Evolutionary conservation across 2,113 vertebrate genomes (phyloP).

Genomic region (Anhinga anhinga): DNA sequence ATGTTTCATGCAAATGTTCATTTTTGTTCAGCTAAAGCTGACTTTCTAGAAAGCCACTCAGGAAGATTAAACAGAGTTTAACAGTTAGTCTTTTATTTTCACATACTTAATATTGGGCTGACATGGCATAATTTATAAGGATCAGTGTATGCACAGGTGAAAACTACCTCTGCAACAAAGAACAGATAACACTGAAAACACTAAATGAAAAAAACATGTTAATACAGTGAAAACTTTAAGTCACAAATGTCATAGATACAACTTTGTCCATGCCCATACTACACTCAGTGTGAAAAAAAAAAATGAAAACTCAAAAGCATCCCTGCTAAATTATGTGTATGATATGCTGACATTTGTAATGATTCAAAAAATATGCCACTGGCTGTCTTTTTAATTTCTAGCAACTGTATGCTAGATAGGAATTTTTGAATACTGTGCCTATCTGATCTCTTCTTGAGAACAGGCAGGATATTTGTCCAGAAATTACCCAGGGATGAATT

Average conservation of each 20-base stretch:
- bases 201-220: neutral
- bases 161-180: neutral
- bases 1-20: neutral
- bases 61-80: neutral
- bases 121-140: neutral
- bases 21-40: neutral
- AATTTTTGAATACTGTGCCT: neutral
- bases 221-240: neutral
- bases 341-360: neutral
- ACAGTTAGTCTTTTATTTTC: neutral
- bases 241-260: neutral
- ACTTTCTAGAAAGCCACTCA: neutral
- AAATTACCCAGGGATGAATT: neutral
- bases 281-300: neutral
- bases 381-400: neutral
- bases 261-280: neutral
- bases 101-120: neutral
- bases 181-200: neutral
- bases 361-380: neutral
- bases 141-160: neutral
- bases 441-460: neutral
- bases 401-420: neutral
- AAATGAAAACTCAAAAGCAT: neutral
- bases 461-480: neutral
- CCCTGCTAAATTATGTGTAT: neutral